Conservation (phyloP, 1,140 invertebrate species). For the Hycleus cichorii region DNA sequence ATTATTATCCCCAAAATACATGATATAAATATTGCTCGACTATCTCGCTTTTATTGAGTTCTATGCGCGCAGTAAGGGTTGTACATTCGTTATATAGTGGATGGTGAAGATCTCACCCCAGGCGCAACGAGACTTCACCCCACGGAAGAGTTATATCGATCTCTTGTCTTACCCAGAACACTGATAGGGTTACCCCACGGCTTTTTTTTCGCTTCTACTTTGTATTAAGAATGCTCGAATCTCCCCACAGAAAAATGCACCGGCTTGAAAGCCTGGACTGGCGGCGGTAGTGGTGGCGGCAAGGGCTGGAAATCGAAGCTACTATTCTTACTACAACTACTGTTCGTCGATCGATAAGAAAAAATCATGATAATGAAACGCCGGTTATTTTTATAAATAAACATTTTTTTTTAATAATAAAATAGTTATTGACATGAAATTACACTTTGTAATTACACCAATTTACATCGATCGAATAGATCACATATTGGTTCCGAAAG, state of each 20-base stretch:
- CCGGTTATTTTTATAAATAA: conserved; percentile 32
- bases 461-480: conserved; percentile 31
- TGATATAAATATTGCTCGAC: no score
- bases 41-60: no score
- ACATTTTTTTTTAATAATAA: conserved; percentile 38
- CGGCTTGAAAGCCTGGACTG: neutral
- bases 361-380: conserved; percentile 21
- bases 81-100: neutral
- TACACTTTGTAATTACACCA: conserved; percentile 32
- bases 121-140: conserved; percentile 33
- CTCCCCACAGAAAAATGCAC: conserved; percentile 7
- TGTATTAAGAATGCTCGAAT: conserved; percentile 13
- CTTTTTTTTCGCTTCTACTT: conserved; percentile 25
- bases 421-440: conserved; percentile 40
- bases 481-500: conserved; percentile 24
- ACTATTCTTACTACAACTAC: no score
- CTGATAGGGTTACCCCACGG: conserved; percentile 40
- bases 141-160: conserved; percentile 44
- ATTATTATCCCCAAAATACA: no score
- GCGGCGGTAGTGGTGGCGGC: neutral
- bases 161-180: conserved; percentile 39
- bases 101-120: conserved; percentile 31
- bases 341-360: no score
- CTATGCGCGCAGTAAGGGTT: neutral
- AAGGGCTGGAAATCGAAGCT: no score